Conservation (phyloP, 2,113 vertebrate genomes). For the Rattus rattus region DNA sequence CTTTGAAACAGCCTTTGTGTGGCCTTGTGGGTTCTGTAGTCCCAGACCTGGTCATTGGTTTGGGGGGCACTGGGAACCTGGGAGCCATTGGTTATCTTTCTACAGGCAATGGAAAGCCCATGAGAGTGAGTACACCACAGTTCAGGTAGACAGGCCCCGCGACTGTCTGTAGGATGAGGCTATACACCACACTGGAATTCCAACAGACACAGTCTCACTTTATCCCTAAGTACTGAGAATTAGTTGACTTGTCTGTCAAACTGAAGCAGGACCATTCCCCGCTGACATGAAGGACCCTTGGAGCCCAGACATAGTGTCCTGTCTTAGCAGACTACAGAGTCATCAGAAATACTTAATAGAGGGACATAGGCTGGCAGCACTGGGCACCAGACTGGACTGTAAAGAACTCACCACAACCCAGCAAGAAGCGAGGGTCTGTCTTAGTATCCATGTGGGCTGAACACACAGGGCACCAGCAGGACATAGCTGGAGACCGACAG, state of each 20-base stretch:
- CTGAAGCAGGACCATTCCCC: not conserved
- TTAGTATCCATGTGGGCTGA: not conserved
- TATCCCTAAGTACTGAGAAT: not conserved
- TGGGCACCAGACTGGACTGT: fast-evolving
- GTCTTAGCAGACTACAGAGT: not conserved
- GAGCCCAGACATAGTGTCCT: not conserved
- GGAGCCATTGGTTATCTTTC: not conserved
- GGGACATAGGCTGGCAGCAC: fast-evolving
- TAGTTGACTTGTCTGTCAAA: not conserved
- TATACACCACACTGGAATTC: fast-evolving
- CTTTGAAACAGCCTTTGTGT: not conserved
- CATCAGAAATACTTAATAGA: not conserved
- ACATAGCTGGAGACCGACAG: not conserved
- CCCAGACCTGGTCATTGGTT: not conserved
- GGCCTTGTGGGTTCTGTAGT: not conserved
- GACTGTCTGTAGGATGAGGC: not conserved
- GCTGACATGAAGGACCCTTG: not conserved
- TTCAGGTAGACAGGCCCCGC: not conserved
- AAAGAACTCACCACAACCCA: not conserved
- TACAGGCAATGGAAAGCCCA: fast-evolving
- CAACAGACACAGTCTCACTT: not conserved
- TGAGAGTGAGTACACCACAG: not conserved
- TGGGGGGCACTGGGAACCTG: not conserved
- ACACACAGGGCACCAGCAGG: not conserved
- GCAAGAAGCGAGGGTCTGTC: not conserved